Evolutionary conservation across 1,140 invertebrate species (phyloP).

Genomic region (Pectinophora gossypiella): DNA sequence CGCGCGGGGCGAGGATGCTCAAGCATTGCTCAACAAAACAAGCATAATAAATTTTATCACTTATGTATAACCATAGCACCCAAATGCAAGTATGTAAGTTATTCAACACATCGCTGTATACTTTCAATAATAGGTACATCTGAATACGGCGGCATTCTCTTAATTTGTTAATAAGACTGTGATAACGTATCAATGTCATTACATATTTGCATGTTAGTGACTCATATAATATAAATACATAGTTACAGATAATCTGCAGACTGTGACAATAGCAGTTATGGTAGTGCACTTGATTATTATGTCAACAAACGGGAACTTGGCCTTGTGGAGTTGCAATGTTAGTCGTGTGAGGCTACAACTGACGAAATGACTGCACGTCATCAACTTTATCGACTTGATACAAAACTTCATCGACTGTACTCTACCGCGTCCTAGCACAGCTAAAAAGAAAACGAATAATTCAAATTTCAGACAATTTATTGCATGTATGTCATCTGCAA

Average conservation of each 20-base stretch:
- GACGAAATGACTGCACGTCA: conserved; percentile 67
- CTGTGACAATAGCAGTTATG: conserved; percentile 70
- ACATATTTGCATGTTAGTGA: conserved; percentile 76
- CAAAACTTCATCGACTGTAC: conserved; percentile 9
- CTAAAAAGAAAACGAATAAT: conserved; percentile 59
- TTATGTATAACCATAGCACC: conserved; percentile 73
- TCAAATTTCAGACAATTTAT: conserved; percentile 73
- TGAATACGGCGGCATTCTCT: conserved; percentile 66
- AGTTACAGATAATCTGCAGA: conserved; percentile 71
- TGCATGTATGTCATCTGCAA: conserved; percentile 69
- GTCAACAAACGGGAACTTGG: conserved; percentile 70
- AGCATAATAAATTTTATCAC: conserved; percentile 70
- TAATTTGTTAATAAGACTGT: conserved; percentile 66
- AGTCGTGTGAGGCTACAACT: conserved; percentile 71
- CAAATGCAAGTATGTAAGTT: conserved; percentile 74
- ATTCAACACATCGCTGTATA: conserved; percentile 55
- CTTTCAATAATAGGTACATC: conserved; percentile 46
- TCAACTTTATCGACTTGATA: conserved; percentile 65
- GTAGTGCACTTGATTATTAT: conserved; percentile 67
- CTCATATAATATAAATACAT: conserved; percentile 75
- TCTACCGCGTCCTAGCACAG: conserved; percentile 38
- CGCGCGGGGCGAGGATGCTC: conserved; percentile 39
- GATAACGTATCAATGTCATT: conserved; percentile 60
- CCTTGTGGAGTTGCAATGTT: conserved; percentile 75
- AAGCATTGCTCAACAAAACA: conserved; percentile 58